Base-by-base conservation (phyloP, 2,888 invertebrate genomes). In the Embidobia sp. region DNA sequence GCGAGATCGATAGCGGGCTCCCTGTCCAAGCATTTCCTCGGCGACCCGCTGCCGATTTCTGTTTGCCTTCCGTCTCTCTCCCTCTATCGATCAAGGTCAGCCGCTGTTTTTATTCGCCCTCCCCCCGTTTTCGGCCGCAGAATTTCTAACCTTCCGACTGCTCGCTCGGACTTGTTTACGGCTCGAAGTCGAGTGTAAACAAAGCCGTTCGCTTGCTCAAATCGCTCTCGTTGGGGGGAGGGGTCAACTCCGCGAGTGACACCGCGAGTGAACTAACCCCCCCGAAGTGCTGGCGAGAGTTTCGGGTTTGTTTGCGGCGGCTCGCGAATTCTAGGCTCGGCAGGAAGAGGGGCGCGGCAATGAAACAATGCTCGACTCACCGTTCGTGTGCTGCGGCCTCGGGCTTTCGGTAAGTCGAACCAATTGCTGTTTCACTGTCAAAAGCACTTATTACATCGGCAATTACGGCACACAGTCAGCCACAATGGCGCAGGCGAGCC, bases 401-500 rank as follows among this genome's bases (percentile, higher is more conserved):
- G 18, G 27, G 35, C 11, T 40, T 57, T 53, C 16, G 42, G 1
- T n/a, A 53, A 49, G 18, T 35, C 18, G 48, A 48, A 53, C 51
- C 46, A 66, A 66, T 70, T 64, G 44, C 29, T 35, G 55, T 76
- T 69, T 48, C 76, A 76, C 76, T 76, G 66, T 64, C 53, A 70
- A 64, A 64, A 73, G 49, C 76, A 76, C 76, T 69, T 69, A 76
- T 76, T 76, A 57, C 59, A 64, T 75, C 61, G 48, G 42, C 55
- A 67, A 75, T 76, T 70, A 70, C 70, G 40, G 64, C 57, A 69
- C 69, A 63, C 63, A 64, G 64, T 70, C 69, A 70, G 31, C 51
- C 70, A 76, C 69, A 76, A 76, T 76, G 76, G 76, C 76, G 76
- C 76, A 75, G 75, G 61, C 53, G 48, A 61, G 55, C 75, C 63